Conservation (phyloP, 1,140 invertebrate genomes). For the Cepaea nemoralis region DNA sequence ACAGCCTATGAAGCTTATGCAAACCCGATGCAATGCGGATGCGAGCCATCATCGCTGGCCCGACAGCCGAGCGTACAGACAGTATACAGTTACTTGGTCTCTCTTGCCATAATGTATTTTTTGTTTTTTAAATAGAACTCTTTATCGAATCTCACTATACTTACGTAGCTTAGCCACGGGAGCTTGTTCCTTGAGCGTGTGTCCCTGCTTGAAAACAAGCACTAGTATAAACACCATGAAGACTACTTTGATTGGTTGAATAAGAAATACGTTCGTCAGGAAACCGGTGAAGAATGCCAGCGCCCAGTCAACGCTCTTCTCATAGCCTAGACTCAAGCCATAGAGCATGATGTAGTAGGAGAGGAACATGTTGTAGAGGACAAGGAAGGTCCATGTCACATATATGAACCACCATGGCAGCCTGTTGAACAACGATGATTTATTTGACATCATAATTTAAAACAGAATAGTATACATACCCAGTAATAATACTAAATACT, state of each 20-base stretch:
- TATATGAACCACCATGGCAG: conserved; percentile 61
- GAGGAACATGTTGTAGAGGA: conserved; percentile 38
- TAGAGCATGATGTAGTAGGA: conserved; percentile 62
- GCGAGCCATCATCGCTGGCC: too few species aligned
- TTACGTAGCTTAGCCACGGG: conserved; percentile 44
- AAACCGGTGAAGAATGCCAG: conserved; percentile 57
- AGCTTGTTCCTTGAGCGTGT: conserved; percentile 43
- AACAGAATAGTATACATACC: too few species aligned
- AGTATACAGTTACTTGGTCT: too few species aligned
- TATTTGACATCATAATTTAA: too few species aligned
- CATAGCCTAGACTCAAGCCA: conserved; percentile 56
- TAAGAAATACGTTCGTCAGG: conserved; percentile 46
- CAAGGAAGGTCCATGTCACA: conserved; percentile 51
- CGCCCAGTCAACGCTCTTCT: conserved; percentile 55
- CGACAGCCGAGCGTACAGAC: too few species aligned
- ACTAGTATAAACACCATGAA: conserved; percentile 51
- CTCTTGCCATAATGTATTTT: too few species aligned
- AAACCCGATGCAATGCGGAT: too few species aligned
- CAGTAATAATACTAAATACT: too few species aligned
- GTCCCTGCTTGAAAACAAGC: conserved; percentile 53
- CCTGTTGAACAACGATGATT: too few species aligned
- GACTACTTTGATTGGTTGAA: conserved; percentile 54
- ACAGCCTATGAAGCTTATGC: too few species aligned
- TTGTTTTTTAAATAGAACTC: too few species aligned
- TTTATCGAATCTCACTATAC: too few species aligned